Evolutionary conservation across 1,140 invertebrate genomes (phyloP), one percentile per base, ranked within the genome.

Genomic region (Lepeophtheirus salmonis): DNA sequence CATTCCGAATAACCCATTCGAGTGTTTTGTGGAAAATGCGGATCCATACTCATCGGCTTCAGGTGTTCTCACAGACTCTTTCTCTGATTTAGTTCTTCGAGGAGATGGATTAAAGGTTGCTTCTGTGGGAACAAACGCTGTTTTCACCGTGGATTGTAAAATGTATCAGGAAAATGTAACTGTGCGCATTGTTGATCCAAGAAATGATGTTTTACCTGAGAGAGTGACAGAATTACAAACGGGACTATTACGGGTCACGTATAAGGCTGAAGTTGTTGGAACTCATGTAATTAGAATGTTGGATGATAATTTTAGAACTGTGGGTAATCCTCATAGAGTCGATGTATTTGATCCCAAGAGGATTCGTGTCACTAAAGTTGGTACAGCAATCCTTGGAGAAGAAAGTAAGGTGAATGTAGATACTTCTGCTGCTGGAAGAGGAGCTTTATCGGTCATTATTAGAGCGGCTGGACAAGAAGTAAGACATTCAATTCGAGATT

Each of bases 1-100:
- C 58, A 85, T 95, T 65, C n/a, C 64, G 80, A 87, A 88, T 20
- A 90, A 85, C 71, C 89, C 90, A 17, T 92, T 91, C 71, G 81
- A 85, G 65, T 82, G 83, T 61, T 71, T 76, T 16, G 72, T 80
- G 4, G 61, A 70, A 41, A n/a, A n/a, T 10, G 6, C 30, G n/a
- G 30, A 41, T 41, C 30, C 30, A 6, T 41, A 10, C n/a, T 56
- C 68, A 71, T 50, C 68, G 67, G 24, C 70, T 74, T 23, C 70
- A 71, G 63, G 64, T 69, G 20, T 67, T 56, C 20, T 17, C 67
- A 53, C 52, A 68, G 60, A 57, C 67, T 56, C 70, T 72, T 20
- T 63, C 67, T 17, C 62, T 56, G 41, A 67, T 64, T 6, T 49
- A n/a, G 52, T 59, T 20, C 69, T 68, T 16, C 64, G 69, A 21